phyloP scores from a whole-genome alignment of 2,888 invertebrate species.

The Lapara coniferarum region DNA sequence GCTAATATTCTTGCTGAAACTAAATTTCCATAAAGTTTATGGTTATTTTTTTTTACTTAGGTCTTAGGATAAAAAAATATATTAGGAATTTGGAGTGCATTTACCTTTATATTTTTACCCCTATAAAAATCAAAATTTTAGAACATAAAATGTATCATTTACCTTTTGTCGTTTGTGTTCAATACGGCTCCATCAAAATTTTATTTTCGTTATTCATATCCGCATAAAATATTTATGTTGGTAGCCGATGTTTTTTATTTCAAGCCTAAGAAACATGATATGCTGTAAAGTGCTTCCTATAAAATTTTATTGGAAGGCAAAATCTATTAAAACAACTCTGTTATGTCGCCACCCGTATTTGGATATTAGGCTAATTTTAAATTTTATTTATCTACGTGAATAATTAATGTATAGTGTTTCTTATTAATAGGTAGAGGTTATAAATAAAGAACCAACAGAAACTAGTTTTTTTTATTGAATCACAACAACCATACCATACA shows the following conservation, averaged over 20 bases:
- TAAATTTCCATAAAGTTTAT: too few relatives aligned
- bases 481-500: too few relatives aligned
- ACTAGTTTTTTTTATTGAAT: too few relatives aligned
- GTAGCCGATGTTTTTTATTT: slow-evolving; percentile 28
- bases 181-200: slow-evolving; percentile 14
- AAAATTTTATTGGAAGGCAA: slow-evolving; percentile 40
- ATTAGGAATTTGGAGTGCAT: neutral
- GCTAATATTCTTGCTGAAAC: too few relatives aligned
- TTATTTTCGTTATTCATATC: slow-evolving; percentile 26
- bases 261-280: slow-evolving; percentile 45
- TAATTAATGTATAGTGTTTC: neutral
- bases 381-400: neutral
- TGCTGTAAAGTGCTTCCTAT: slow-evolving; percentile 46
- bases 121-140: slow-evolving; percentile 10
- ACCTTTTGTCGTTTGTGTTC: slow-evolving; percentile 13
- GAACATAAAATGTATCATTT: slow-evolving; percentile 18
- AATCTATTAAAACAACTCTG: slow-evolving; percentile 22
- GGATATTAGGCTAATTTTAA: neutral
- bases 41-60: too few relatives aligned
- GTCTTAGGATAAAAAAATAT: too few relatives aligned
- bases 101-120: neutral
- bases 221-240: slow-evolving; percentile 30
- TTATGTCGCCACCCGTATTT: slow-evolving; percentile 17
- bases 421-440: neutral
- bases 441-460: neutral